phyloP scores from a whole-genome alignment of 37 sponge, comb jelly and placozoan genomes.

The Hormiphora californensis region DNA sequence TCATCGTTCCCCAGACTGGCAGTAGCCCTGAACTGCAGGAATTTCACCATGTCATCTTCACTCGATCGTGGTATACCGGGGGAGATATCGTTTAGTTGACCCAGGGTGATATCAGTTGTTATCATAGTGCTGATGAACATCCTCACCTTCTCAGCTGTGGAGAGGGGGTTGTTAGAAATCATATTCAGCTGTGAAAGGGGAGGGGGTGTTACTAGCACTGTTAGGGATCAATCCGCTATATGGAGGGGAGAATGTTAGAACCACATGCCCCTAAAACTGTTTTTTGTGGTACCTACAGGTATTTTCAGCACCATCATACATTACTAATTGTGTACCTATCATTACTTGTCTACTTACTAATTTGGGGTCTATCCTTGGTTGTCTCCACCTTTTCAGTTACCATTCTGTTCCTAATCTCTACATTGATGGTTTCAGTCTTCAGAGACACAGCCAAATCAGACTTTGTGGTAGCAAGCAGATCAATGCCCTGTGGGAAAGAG shows the following conservation, averaged over 20 bases:
- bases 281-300: too few relatives aligned
- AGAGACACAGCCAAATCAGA: constrained; percentile 49
- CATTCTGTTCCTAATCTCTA: constrained; percentile 50
- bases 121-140: constrained; percentile 53
- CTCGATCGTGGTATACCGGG: constrained; percentile 63
- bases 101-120: constrained; percentile 60
- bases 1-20: constrained; percentile 22
- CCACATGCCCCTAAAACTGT: too few relatives aligned
- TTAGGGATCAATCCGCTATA: too few relatives aligned
- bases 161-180: not conserved
- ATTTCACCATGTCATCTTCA: constrained; percentile 60
- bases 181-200: not conserved
- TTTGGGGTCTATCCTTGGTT: constrained; percentile 10
- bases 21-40: constrained; percentile 54
- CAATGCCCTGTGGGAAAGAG: constrained; percentile 38
- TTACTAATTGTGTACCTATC: not conserved
- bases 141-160: constrained; percentile 11
- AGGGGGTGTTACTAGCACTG: too few relatives aligned
- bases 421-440: constrained; percentile 43
- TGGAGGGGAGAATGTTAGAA: too few relatives aligned
- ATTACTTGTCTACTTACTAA: not conserved
- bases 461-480: constrained; percentile 14
- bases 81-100: constrained; percentile 59
- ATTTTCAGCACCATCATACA: too few relatives aligned
- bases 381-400: not conserved